phyloP scores from a whole-genome alignment of 2,797 vertebrate species.

The Champsocephalus gunnari region DNA sequence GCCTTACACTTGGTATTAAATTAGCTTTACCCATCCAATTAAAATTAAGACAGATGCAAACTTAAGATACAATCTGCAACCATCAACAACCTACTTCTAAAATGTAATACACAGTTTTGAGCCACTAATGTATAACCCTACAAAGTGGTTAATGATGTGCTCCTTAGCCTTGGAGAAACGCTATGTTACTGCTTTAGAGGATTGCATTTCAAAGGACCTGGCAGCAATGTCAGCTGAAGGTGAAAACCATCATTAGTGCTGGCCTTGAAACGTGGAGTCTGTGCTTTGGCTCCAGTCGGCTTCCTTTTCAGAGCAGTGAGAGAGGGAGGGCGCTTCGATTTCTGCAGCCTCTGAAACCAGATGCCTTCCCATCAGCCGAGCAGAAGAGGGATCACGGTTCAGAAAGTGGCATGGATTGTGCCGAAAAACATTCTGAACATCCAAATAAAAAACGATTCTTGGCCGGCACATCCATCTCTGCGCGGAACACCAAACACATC shows the following conservation, averaged over 20 bases:
- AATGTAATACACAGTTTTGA: not conserved
- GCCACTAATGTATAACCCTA: not conserved
- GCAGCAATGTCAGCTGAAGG: conserved; percentile 36
- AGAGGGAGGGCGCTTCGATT: conserved; percentile 38
- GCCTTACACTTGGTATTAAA: not conserved
- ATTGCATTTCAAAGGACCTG: not conserved
- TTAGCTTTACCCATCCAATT: not conserved
- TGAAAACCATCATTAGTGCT: conserved; percentile 36
- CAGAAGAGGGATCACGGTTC: conserved; percentile 22
- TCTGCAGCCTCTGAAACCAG: conserved; percentile 49
- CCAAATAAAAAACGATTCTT: not conserved
- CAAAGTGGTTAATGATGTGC: not conserved
- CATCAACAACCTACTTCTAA: not conserved
- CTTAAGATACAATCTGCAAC: not conserved
- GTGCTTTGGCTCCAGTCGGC: conserved; percentile 14
- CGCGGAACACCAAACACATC: not conserved
- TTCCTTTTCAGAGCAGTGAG: conserved; percentile 16
- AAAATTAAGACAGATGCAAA: not conserved
- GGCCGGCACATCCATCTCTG: not conserved
- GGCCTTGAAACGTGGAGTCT: conserved; percentile 8
- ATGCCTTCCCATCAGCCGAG: conserved; percentile 22
- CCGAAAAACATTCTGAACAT: not conserved
- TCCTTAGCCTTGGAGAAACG: too few relatives aligned
- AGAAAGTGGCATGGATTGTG: conserved; percentile 7
- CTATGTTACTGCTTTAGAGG: not conserved